Base-by-base conservation (phyloP, 2,888 invertebrate genomes). In the Kryphioiulus occultus region DNA sequence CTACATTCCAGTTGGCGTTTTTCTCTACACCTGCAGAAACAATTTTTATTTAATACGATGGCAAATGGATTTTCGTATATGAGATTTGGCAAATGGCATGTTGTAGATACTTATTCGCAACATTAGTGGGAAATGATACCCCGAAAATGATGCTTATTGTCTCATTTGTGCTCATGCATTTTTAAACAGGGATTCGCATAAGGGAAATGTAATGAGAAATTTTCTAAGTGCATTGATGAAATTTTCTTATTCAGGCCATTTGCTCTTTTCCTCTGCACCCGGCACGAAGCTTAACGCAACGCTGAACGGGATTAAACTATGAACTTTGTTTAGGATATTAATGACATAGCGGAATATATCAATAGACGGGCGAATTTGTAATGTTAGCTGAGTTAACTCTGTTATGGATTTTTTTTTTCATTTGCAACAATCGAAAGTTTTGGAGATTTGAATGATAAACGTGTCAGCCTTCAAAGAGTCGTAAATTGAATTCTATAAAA, bases 71-170 rank as follows among this genome's bases (percentile, higher is more conserved):
- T 47, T 47, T 47, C 19, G 47, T 47, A 47, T 47, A 47, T 9
- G 12, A 17, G 47, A 9, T 47, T 47, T 47, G 12, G 47, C 15
- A 47, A 47, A 47, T 47, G 47, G 47, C 47, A 47, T 19, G 47
- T 47, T 47, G 17, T 1, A 0, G 12, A 82, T 82, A 47, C 19
- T 19, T 47, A 47, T 47, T 47, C 47, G 47, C 12, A 47, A 47
- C 47, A 47, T 47, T 47, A 47, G 47, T 3, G 19, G 47, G 19
- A 15, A 47, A 47, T 47, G 19, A 47, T 47, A 47, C 47, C 47
- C 47, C 47, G 47, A 85, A 85, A 85, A 85, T 85, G 85, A 85
- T 85, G 35, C 85, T 85, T 42, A 85, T 85, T 85, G 85, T 85
- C 30, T 85, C 85, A 85, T 85, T 85, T 85, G 26, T 85, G 30